A percentile compares a stretch with the other conserved stretches of the same genome.
Evolutionary conservation across 2,113 vertebrate species (phyloP).

Genomic region (Otolemur garnettii): DNA sequence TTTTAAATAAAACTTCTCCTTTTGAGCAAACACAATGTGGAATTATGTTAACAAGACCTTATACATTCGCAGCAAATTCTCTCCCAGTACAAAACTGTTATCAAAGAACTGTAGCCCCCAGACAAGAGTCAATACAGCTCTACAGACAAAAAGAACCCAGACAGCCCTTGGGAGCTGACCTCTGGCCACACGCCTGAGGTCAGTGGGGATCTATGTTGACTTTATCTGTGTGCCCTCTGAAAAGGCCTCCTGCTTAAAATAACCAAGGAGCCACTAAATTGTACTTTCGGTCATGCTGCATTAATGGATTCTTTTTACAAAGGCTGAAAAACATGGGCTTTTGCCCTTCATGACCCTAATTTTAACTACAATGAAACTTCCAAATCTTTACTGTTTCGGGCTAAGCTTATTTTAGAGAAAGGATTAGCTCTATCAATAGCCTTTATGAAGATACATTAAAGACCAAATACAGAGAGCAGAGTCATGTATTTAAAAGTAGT

Average conservation of each 20-base stretch:
- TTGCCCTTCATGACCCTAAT: background rate
- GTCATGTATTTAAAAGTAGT: background rate
- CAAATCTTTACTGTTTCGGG: background rate
- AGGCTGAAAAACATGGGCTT: background rate
- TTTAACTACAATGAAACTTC: slow-evolving; percentile 11
- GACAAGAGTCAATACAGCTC: background rate
- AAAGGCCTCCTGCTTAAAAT: slow-evolving; percentile 30
- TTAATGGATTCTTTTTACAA: slow-evolving; percentile 41
- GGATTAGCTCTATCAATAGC: background rate
- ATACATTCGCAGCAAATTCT: background rate
- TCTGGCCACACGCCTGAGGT: background rate
- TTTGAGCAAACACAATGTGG: background rate
- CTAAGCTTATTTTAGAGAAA: slow-evolving; percentile 30
- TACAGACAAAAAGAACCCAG: background rate
- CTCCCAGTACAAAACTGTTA: background rate
- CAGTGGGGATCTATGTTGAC: slow-evolving; percentile 12
- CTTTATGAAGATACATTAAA: slow-evolving; percentile 3
- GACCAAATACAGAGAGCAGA: background rate
- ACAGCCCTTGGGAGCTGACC: slow-evolving; percentile 17
- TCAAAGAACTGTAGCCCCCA: background rate
- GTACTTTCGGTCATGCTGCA: background rate
- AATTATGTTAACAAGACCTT: background rate
- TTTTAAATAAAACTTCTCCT: background rate
- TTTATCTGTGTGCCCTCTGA: slow-evolving; percentile 19
- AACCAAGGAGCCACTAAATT: slow-evolving; percentile 17